Evolutionary conservation across 2,113 vertebrate species (phyloP).

Genomic region (Macaca nemestrina): DNA sequence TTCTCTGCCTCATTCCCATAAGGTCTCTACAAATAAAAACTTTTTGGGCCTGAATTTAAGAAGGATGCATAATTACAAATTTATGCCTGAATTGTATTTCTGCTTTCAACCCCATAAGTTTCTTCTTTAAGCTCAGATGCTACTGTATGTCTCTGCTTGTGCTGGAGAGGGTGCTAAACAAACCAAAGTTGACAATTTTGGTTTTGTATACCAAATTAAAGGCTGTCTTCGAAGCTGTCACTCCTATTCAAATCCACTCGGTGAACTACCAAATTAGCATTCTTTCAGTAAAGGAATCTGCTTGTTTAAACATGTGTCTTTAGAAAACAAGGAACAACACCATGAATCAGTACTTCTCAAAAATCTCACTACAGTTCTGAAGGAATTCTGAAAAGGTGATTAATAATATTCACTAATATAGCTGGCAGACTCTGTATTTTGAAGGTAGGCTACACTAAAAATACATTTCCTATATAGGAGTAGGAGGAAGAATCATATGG

Average conservation of each 20-base stretch:
- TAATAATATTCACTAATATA: slow-evolving; percentile 67
- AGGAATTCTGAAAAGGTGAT: slow-evolving; percentile 70
- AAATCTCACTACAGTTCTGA: slow-evolving; percentile 72
- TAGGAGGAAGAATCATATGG: slow-evolving; percentile 67
- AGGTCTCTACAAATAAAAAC: slow-evolving; percentile 76
- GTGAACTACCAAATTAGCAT: slow-evolving; percentile 86
- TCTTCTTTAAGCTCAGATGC: slow-evolving; percentile 82
- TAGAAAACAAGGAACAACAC: slow-evolving; percentile 83
- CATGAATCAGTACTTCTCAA: slow-evolving; percentile 78
- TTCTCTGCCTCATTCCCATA: slow-evolving; percentile 76
- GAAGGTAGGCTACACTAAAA: slow-evolving; percentile 62
- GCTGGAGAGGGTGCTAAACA: slow-evolving; percentile 84
- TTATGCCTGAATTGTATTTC: slow-evolving; percentile 80
- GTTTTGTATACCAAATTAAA: slow-evolving; percentile 90
- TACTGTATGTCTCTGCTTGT: slow-evolving; percentile 84
- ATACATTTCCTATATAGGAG: slow-evolving; percentile 65
- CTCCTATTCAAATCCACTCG: slow-evolving; percentile 82
- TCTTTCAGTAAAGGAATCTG: slow-evolving; percentile 83
- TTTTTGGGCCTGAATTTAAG: slow-evolving; percentile 73
- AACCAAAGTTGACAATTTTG: slow-evolving; percentile 86
- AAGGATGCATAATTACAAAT: slow-evolving; percentile 76
- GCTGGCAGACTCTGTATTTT: slow-evolving; percentile 67
- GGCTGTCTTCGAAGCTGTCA: slow-evolving; percentile 88
- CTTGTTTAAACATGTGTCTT: slow-evolving; percentile 85
- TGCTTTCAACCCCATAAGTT: slow-evolving; percentile 81